A percentile compares a stretch with the other conserved stretches of the same genome.
These are phyloP conservation scores for Oscheius myriophilus DNA, from an alignment of 2,888 invertebrate genomes.

Conservation along the genomic window DNA sequence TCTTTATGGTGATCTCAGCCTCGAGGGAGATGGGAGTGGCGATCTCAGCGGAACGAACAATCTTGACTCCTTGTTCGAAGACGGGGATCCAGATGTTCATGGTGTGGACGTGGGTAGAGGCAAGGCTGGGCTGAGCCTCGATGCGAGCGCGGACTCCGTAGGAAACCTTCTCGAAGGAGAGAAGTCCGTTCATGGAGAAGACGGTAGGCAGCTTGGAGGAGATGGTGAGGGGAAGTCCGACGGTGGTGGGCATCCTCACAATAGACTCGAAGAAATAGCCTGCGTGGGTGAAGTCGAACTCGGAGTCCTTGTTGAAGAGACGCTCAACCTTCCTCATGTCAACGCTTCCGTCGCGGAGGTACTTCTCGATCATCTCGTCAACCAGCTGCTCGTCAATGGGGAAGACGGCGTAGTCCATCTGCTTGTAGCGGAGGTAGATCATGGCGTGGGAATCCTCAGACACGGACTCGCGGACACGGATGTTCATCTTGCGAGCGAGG, in stretches of 20 bases:
- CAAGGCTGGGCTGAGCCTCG: constrained; percentile 45
- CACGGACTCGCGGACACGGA: constrained; percentile 40
- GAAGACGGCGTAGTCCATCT: constrained; percentile 63
- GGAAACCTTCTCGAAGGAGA: constrained; percentile 32
- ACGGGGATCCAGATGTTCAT: constrained; percentile 55
- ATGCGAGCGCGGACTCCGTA: constrained; percentile 36
- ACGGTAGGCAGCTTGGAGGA: constrained; percentile 50
- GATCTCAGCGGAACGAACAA: constrained; percentile 45
- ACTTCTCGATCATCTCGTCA: constrained; percentile 39
- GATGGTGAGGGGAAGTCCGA: constrained; percentile 59
- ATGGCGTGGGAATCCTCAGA: constrained; percentile 41
- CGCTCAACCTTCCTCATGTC: constrained; percentile 39
- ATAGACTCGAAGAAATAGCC: constrained; percentile 45
- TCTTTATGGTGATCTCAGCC: constrained; percentile 34
- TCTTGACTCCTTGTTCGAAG: constrained; percentile 59
- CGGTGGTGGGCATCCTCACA: constrained; percentile 56
- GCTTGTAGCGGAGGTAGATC: constrained; percentile 52
- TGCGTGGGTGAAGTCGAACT: constrained; percentile 40
- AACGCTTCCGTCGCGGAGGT: constrained; percentile 38
- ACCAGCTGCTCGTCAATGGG: constrained; percentile 55
- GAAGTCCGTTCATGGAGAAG: constrained; percentile 40
- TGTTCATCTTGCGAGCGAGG: constrained; percentile 55
- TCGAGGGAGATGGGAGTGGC: constrained; percentile 58
- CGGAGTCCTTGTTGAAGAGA: constrained; percentile 39
- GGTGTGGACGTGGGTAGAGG: constrained; percentile 47